Conservation (phyloP, 2,113 vertebrate species). For the Thryonomys swinderianus region DNA sequence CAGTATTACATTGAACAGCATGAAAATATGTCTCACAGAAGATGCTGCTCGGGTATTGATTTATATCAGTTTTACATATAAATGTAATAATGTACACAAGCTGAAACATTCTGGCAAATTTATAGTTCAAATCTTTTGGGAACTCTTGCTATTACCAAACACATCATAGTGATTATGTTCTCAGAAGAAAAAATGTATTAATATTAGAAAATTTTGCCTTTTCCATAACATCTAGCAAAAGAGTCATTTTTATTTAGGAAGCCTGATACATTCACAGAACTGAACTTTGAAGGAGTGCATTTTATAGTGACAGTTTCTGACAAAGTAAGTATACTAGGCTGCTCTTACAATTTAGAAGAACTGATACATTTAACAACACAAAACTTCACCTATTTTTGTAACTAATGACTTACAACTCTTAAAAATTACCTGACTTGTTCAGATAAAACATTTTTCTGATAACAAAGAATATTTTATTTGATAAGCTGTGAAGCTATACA, state of each 20-base stretch:
- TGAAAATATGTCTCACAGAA: not conserved
- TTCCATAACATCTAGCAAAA: not conserved
- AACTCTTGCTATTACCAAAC: not conserved
- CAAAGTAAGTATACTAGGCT: not conserved
- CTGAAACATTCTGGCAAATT: not conserved
- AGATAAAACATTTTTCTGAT: constrained; percentile 38
- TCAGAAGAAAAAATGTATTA: constrained; percentile 36
- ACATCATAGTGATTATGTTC: not conserved
- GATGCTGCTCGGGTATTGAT: not conserved
- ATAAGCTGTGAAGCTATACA: not conserved
- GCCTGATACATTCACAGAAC: not conserved
- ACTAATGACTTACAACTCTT: constrained; percentile 30
- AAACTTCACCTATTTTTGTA: not conserved
- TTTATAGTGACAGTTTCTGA: not conserved
- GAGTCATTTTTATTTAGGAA: not conserved
- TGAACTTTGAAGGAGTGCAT: not conserved
- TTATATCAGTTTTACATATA: not conserved
- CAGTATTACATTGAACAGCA: not conserved
- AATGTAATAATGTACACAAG: not conserved
- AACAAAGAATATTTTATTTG: not conserved
- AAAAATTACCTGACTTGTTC: not conserved
- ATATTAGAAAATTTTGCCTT: not conserved
- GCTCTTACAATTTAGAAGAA: constrained; percentile 35
- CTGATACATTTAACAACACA: not conserved
- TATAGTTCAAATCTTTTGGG: not conserved